Evolutionary conservation across 64 coral and sea anemone genomes (phyloP), one percentile per base, ranked within the genome.

Genomic region (Anthopleura sola): DNA sequence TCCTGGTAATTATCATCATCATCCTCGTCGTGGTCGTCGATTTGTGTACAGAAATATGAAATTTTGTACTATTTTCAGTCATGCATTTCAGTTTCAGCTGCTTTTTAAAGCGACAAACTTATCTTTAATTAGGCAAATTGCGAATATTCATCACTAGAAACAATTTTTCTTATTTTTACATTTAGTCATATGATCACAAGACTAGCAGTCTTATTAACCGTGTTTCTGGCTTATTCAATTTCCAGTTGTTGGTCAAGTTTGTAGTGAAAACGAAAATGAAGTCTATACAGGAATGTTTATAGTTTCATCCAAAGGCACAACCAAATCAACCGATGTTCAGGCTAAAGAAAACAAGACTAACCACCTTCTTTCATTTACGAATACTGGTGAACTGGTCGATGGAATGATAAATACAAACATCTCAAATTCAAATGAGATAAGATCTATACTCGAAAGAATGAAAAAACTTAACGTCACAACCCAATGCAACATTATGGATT

Each of bases 331-430:
- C 31, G 28, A 32, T 71, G 29, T n/a, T 2, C 66, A 34, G 66
- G 11, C n/a, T 32, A 71, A 71, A 71, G 29, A 29, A 29, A 71
- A 71, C 66, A 29, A 71, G 31, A 71, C 26, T 71, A 13, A 71
- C 2, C 0, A 34, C 1, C 23, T 71, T n/a, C 28, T 71, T 71
- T 29, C 66, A 33, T 8, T 71, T 33, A 9, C 9, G 14, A 71
- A 71, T 71, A 32, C n/a, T 26, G 66, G 66, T 71, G 66, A 71
- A 14, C 66, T 71, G 33, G 29, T 71, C 29, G 66, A 71, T 33
- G 66, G 66, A 71, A 71, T 33, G 66, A 71, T 71, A 28, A 71
- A 71, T 71, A 71, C 31, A 32, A 71, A 71, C 14, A 34, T 71
- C 33, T 71, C 66, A 32, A 71, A 71, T 32, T 71, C 66, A 32